Base-by-base conservation (phyloP, 2,888 invertebrate species). In the Pterobdella sp. region DNA sequence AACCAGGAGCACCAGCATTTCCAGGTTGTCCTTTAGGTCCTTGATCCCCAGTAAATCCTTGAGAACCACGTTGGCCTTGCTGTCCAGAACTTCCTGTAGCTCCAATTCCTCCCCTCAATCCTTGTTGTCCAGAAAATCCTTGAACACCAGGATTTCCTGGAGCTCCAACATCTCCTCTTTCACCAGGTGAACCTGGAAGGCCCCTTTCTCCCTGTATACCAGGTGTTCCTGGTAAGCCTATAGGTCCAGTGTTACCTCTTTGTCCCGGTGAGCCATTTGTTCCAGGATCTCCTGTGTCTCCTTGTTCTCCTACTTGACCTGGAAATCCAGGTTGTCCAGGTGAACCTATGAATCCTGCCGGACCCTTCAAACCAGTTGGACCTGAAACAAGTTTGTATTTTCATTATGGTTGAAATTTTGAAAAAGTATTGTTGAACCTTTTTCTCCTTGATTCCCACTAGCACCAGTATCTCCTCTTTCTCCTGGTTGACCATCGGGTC, bases 151-250 rank as follows among this genome's bases (percentile, higher is more conserved):
- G n/a, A 37, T 35, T 35, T 26, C 74, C 74, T 4, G 32, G 64
- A 69, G 31, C 18, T 26, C 75, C 75, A 29, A 63, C 22, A 63
- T 31, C 34, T 18, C 73, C 73, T 31, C 14, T 26, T 32, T 35
- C 32, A 26, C 77, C 77, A 31, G 68, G 26, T 60, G 70, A 42
- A 14, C 69, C 69, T 36, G 69, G 29, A 1, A n/a, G 14, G 26
- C 69, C 69, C 29, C 22, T 1, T 31, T 29, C 10, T 63, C 77
- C 77, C 42, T 34, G n/a, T 7, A 56, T 68, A 72, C 77, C 77
- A 18, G 35, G 18, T 7, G 71, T 68, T 66, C 77, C 77, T 2
- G 74, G 18, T 14, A 32, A 52, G 10, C 71, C 71, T 14, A 36
- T 1, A 4, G 32, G 0, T n/a, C 71, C 71, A 14, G 71, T 60